phyloP scores from a whole-genome alignment of 1,140 invertebrate genomes.

The Drosophila seguyi region DNA sequence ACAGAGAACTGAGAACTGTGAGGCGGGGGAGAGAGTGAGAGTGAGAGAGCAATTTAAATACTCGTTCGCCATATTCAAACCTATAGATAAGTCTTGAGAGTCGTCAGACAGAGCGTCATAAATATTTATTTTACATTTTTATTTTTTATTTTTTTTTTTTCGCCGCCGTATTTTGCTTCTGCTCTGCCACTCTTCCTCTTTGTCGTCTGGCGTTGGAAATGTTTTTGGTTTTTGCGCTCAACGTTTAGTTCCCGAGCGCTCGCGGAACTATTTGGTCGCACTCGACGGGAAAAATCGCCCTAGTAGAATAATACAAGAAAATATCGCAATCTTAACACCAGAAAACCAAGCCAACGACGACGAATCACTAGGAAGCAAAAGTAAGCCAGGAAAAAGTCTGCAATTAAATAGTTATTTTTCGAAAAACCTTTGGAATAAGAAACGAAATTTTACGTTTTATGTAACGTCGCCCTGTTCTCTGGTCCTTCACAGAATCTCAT shows the following conservation, averaged over 20 bases:
- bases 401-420: neutral
- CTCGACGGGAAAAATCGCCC: slow-evolving; percentile 18
- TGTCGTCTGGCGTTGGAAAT: slow-evolving; percentile 49
- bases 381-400: slow-evolving; percentile 49
- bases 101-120: slow-evolving; percentile 75
- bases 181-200: slow-evolving; percentile 42
- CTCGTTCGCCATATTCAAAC: slow-evolving; percentile 33
- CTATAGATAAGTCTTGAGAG: slow-evolving; percentile 66
- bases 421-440: neutral
- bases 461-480: slow-evolving; percentile 13
- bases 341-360: slow-evolving; percentile 1
- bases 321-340: slow-evolving; percentile 6
- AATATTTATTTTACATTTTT: slow-evolving; percentile 71
- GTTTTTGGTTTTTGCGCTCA: slow-evolving; percentile 68
- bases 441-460: slow-evolving; percentile 28
- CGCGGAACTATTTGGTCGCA: slow-evolving; percentile 70
- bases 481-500: slow-evolving; percentile 27
- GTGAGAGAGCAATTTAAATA: slow-evolving; percentile 58
- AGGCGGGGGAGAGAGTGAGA: slow-evolving; percentile 8
- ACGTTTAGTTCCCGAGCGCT: slow-evolving; percentile 64
- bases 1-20: neutral
- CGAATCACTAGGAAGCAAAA: slow-evolving; percentile 19
- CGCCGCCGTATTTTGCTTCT: slow-evolving; percentile 53
- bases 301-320: slow-evolving; percentile 13
- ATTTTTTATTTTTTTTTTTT: slow-evolving; percentile 25